These are phyloP conservation scores for Sinocyclocheilus grahami DNA, from an alignment of 2,113 vertebrate genomes.

Conservation along the genomic window DNA sequence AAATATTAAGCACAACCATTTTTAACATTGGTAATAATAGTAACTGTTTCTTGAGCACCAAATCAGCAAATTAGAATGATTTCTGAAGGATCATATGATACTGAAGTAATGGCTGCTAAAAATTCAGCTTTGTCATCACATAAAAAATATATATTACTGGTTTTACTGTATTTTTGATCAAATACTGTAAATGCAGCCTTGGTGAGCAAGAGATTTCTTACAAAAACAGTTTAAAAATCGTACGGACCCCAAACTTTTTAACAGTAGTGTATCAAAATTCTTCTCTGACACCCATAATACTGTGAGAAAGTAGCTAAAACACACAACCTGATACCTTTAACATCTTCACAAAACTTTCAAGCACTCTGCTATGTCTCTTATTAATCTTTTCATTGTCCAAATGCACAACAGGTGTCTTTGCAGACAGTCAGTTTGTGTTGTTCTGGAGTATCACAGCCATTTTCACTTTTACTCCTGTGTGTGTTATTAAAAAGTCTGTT, in stretches of 20 bases:
- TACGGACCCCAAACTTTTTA: neutral
- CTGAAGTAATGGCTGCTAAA: too few species aligned
- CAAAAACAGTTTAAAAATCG: neutral
- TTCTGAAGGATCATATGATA: too few species aligned
- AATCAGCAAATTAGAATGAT: too few species aligned
- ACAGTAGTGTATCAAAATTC: neutral
- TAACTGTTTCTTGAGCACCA: too few species aligned
- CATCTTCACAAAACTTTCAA: neutral
- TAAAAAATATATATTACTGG: neutral
- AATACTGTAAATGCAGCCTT: neutral
- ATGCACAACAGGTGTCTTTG: neutral
- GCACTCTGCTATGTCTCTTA: neutral
- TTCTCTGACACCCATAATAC: neutral
- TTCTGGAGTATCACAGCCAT: too few species aligned
- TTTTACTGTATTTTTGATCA: neutral
- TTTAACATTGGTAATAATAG: too few species aligned
- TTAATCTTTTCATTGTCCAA: neutral
- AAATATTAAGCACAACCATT: too few species aligned
- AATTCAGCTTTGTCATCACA: too few species aligned
- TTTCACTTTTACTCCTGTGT: too few species aligned
- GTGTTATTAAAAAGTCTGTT: neutral
- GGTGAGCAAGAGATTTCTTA: neutral
- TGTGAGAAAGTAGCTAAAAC: neutral
- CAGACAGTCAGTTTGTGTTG: neutral
- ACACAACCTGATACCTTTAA: neutral